Evolutionary conservation across 2,113 vertebrate species (phyloP), one percentile per base, ranked within the genome.

Genomic region (Sus scrofa): DNA sequence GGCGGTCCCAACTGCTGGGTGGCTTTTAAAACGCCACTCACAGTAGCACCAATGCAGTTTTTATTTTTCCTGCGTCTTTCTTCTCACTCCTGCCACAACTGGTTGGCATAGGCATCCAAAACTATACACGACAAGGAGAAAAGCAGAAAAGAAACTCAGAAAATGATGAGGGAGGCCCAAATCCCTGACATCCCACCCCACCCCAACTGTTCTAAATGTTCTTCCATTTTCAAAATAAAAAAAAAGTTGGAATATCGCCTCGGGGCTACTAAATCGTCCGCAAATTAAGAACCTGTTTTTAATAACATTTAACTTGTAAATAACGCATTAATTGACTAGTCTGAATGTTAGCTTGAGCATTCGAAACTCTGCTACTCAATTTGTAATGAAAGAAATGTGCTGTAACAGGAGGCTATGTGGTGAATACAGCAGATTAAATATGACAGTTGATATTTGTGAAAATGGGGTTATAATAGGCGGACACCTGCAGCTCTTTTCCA

Each of bases 241-340:
- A 98, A 99, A 98, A 98, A 99, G 99, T 98, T 99, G 99, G 99
- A 99, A 99, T 98, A 99, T 98, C 99, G 99, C 99, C 99, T 99
- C 98, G 98, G 98, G 99, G 99, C 98, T 99, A 98, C 98, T 99
- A 99, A 99, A 99, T 99, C 99, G 99, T 99, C 99, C 99, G 99
- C 98, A 99, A 99, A 99, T 99, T 99, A 99, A 99, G 99, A 99
- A 99, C 99, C 99, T 99, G 99, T 98, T 99, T 99, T 99, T 99
- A 99, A 99, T 99, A 99, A 99, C 99, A 99, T 99, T 99, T 98
- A 98, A 99, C 99, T 99, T 99, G 99, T 99, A 99, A 99, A 99
- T 99, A 99, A 99, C 99, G 99, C 99, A 99, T 99, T 99, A 99
- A 99, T 99, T 99, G 99, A 98, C 99, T 99, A 99, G 98, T 98